Evolutionary conservation across 2,888 invertebrate genomes (phyloP).

Genomic region (Stenoptilia bipunctidactyla): DNA sequence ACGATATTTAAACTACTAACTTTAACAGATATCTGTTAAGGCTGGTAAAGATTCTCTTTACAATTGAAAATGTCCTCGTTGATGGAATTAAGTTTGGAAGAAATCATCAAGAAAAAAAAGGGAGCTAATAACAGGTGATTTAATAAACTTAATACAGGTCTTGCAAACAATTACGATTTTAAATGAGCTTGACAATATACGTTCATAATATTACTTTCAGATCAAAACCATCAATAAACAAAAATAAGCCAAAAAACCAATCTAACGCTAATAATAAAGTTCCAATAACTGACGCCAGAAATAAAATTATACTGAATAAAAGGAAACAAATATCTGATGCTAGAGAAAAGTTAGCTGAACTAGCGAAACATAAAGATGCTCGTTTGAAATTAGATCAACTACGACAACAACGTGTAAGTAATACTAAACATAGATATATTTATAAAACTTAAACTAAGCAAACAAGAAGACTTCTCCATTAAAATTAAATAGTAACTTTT

Average conservation of each 20-base stretch:
- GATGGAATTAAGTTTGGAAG: conserved; percentile 60
- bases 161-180: too few relatives aligned
- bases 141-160: too few relatives aligned
- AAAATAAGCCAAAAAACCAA: background rate
- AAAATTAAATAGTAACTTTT: too few relatives aligned
- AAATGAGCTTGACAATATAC: background rate
- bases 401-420: conserved; percentile 56
- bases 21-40: background rate
- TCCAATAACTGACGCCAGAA: conserved; percentile 76
- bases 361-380: conserved; percentile 82
- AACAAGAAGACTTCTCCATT: too few relatives aligned
- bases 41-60: background rate
- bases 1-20: too few relatives aligned
- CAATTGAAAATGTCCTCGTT: conserved; percentile 34
- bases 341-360: conserved; percentile 81
- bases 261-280: conserved; percentile 14
- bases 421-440: too few relatives aligned
- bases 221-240: background rate
- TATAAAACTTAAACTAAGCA: too few relatives aligned
- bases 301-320: conserved; percentile 84
- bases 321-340: conserved; percentile 83
- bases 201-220: background rate
- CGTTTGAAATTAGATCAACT: conserved; percentile 78
- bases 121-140: too few relatives aligned
- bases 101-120: conserved; percentile 56